A percentile compares a stretch with the other conserved stretches of the same genome.
These are phyloP conservation scores for Acanthosepion lycidas DNA, from an alignment of 2,888 invertebrate genomes.

Conservation along the genomic window DNA sequence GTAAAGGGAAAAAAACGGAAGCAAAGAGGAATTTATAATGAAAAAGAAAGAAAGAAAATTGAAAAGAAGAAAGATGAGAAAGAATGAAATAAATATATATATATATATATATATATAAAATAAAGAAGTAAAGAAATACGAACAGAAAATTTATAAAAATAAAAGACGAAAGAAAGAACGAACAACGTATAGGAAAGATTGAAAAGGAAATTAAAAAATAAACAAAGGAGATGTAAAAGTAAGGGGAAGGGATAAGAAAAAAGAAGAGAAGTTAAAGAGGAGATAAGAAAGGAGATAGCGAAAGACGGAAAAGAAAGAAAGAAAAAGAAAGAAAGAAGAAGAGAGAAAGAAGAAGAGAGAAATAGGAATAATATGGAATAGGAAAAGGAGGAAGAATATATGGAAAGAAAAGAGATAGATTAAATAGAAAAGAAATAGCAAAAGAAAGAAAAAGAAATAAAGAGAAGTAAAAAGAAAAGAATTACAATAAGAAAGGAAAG, in stretches of 20 bases:
- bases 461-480: background rate
- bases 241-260: background rate
- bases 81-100: background rate
- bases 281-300: background rate
- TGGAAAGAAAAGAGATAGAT: background rate
- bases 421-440: too few relatives aligned
- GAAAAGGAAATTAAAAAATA: background rate
- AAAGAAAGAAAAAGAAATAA: too few relatives aligned
- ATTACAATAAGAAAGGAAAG: background rate
- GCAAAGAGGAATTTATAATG: background rate
- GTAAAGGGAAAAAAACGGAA: background rate
- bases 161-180: too few relatives aligned
- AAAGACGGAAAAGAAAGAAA: background rate
- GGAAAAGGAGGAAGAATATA: background rate
- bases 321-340: background rate
- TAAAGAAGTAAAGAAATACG: background rate
- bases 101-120: background rate
- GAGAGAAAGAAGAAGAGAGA: background rate
- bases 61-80: background rate
- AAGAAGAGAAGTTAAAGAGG: background rate
- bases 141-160: background rate
- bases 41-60: background rate
- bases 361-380: background rate
- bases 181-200: background rate
- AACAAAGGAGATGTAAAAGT: background rate